Base-by-base conservation (phyloP, 1,140 invertebrate genomes). In the Drosophila pruinosa region DNA sequence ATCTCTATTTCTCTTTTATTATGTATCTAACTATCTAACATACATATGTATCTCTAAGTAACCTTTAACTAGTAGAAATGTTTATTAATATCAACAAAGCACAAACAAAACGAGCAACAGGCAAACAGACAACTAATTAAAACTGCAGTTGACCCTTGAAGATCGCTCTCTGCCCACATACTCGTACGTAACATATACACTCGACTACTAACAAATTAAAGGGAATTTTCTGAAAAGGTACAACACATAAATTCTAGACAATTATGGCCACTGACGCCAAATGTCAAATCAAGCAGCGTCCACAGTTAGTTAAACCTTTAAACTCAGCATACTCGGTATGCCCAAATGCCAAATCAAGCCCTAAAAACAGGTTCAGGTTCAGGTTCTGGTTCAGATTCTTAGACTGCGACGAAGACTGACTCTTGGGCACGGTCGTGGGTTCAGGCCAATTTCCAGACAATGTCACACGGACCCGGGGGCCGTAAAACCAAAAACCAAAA, bases 211-310 rank as follows among this genome's bases (percentile, higher is more conserved):
- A 79, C 81, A 75, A 78, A 82, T 86, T 86, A 86, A 88, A 72
- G 31, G 70, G 82, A 86, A 86, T 73, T 72, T 52, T 34, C 15
- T 43, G 22, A 88, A 78, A 88, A 89, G 83, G 83, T 88, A 89
- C 75, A 89, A 73, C 71, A 83, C 85, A 89, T 89, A 89, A 89
- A 89, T 89, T 89, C 75, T 89, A 89, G 72, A 89, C 83, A 89
- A 89, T 89, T 89, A 89, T 89, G 72, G 83, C 79, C 82, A 88
- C 75, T 82, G 88, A 89, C 88, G 86, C 88, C 86, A 89, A 89
- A 82, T 89, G 86, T 89, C 86, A 89, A 89, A 88, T 89, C 82
- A 82, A 89, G 72, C 57, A 54, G 83, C 72, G 77, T 74, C 72
- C 82, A 81, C 78, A 86, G 82, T 89, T 89, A 86, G 82, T 86